These are phyloP conservation scores for Rhysida immarginata DNA, from an alignment of 1,140 invertebrate genomes.

Conservation along the genomic window DNA sequence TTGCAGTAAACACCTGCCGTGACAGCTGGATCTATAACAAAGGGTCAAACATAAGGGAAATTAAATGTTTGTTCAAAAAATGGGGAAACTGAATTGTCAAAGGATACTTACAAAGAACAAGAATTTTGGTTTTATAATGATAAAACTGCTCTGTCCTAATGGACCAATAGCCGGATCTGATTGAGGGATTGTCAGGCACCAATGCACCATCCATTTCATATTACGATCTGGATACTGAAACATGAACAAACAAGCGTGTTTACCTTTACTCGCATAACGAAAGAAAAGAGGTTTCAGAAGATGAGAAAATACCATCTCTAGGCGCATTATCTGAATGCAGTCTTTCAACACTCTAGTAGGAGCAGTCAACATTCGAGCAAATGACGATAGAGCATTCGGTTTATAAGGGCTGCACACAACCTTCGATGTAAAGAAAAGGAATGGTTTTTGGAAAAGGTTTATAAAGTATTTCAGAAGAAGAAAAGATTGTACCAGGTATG, in stretches of 20 bases:
- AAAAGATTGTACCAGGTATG: no score
- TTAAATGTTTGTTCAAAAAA: not conserved
- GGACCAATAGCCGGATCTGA: constrained; percentile 66
- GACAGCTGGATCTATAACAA: constrained; percentile 62
- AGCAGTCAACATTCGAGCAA: constrained; percentile 61
- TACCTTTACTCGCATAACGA: no score
- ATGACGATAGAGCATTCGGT: constrained; percentile 66
- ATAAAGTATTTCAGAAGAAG: no score
- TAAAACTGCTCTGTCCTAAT: constrained; percentile 62
- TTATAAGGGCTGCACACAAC: constrained; percentile 62
- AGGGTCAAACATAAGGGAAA: no score
- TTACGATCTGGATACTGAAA: constrained; percentile 43
- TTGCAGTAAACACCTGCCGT: constrained; percentile 42
- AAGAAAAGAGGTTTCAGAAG: no score
- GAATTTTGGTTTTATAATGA: constrained; percentile 68
- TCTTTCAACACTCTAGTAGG: constrained; percentile 74
- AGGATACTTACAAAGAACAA: constrained; percentile 63
- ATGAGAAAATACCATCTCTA: constrained; percentile 50
- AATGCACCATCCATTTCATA: constrained; percentile 70
- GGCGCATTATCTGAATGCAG: constrained; percentile 72
- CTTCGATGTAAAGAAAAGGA: no score
- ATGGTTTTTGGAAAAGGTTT: no score
- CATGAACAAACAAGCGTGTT: no score
- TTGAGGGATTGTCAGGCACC: constrained; percentile 78
- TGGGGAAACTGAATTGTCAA: not conserved